These are phyloP conservation scores for Phocoena phocoena DNA, from an alignment of 2,113 vertebrate species.

Conservation along the genomic window DNA sequence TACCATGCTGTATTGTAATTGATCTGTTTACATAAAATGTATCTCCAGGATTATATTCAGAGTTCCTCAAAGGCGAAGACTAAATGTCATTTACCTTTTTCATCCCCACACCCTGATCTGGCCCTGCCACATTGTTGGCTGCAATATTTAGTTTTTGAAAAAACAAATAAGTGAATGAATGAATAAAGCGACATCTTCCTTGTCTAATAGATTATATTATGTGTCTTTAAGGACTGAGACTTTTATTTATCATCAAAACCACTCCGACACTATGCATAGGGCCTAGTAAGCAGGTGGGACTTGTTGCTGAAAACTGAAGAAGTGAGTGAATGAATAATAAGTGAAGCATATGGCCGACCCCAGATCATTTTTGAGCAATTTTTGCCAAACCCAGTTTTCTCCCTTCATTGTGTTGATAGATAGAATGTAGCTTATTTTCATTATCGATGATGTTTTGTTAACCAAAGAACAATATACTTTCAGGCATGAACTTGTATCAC, in stretches of 20 bases:
- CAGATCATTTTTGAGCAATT: not conserved
- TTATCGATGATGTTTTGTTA: slow-evolving; percentile 17
- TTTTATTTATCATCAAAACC: slow-evolving; percentile 2
- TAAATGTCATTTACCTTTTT: not conserved
- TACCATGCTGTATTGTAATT: not conserved
- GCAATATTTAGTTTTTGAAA: not conserved
- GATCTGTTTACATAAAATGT: not conserved
- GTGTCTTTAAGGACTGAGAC: not conserved
- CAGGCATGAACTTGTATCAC: not conserved
- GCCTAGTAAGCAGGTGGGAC: too few relatives aligned
- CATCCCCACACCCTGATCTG: not conserved
- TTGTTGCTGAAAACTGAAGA: not conserved
- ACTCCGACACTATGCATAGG: not conserved
- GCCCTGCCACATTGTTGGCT: not conserved
- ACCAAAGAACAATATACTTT: not conserved
- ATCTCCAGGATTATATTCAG: not conserved
- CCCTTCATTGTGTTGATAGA: not conserved
- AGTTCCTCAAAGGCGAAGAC: not conserved
- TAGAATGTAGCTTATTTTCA: not conserved
- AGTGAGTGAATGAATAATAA: not conserved
- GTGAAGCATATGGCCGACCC: not conserved
- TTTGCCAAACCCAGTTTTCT: not conserved
- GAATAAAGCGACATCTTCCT: not conserved
- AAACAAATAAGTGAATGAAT: not conserved
- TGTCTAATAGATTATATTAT: not conserved